phyloP scores from a whole-genome alignment of 2,888 invertebrate species.

The Pseudoips prasinana region DNA sequence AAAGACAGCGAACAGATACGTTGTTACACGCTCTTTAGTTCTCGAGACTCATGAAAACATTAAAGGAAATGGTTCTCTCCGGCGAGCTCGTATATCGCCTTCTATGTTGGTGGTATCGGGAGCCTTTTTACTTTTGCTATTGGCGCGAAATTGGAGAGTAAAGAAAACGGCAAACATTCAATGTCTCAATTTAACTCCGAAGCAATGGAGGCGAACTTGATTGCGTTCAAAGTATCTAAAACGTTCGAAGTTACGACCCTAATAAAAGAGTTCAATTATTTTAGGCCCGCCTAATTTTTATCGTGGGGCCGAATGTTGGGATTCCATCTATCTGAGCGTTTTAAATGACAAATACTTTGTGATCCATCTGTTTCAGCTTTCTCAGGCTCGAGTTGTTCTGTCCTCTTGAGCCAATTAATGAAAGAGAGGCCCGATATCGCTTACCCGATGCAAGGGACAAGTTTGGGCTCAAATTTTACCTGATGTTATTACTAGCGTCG shows the following conservation, averaged over 20 bases:
- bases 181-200: constrained; percentile 72
- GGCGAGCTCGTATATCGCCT: constrained; percentile 63
- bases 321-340: constrained; percentile 55
- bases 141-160: constrained; percentile 69
- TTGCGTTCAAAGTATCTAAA: constrained; percentile 57
- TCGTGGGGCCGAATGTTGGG: constrained; percentile 41
- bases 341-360: constrained; percentile 58
- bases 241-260: constrained; percentile 44
- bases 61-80: constrained; percentile 68
- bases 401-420: constrained; percentile 63
- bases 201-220: constrained; percentile 50
- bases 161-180: constrained; percentile 73
- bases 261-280: constrained; percentile 61
- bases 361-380: constrained; percentile 56
- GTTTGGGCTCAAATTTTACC: constrained; percentile 72
- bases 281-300: constrained; percentile 63
- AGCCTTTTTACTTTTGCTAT: constrained; percentile 69
- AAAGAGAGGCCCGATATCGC: constrained; percentile 62
- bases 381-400: constrained; percentile 39
- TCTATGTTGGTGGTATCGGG: constrained; percentile 65
- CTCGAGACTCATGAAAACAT: constrained; percentile 73
- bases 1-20: constrained; percentile 73
- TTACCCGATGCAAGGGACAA: constrained; percentile 55
- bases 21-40: constrained; percentile 75
- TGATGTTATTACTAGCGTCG: constrained; percentile 71